Conservation (phyloP, 1,140 invertebrate species). For the Eueides isabella region DNA sequence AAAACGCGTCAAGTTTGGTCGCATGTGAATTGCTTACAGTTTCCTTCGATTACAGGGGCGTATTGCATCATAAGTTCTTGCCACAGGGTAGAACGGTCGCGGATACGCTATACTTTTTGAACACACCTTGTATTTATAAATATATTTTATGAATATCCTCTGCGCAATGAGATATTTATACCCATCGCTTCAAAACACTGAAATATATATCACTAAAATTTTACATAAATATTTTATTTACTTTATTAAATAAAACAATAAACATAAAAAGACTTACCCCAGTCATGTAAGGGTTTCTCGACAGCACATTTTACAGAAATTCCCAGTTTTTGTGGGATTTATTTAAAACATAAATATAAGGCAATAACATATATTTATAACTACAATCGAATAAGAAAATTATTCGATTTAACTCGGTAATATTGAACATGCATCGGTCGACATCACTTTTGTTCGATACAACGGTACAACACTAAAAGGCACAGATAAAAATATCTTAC, state of each 20-base stretch:
- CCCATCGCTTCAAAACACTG: too few species aligned
- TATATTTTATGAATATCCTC: too few species aligned
- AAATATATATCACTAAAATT: too few species aligned
- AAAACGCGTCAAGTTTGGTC: too few species aligned
- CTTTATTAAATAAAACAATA: background rate
- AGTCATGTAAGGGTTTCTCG: slow-evolving; percentile 44
- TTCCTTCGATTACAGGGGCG: too few species aligned
- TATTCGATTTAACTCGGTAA: background rate
- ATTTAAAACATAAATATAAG: background rate
- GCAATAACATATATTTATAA: background rate
- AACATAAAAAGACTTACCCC: slow-evolving; percentile 45
- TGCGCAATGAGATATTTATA: too few species aligned
- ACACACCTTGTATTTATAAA: too few species aligned
- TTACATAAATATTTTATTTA: background rate
- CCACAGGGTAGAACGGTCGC: too few species aligned
- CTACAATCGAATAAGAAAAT: too few species aligned
- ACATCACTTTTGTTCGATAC: background rate
- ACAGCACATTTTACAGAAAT: slow-evolving; percentile 7
- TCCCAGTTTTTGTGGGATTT: slow-evolving; percentile 17
- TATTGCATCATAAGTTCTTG: too few species aligned
- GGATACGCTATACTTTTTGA: too few species aligned
- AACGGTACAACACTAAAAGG: background rate
- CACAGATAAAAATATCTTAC: background rate
- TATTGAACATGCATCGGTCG: background rate
- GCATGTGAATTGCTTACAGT: too few species aligned